phyloP scores from a whole-genome alignment of 2,113 vertebrate species.

The Macroglossus sobrinus region DNA sequence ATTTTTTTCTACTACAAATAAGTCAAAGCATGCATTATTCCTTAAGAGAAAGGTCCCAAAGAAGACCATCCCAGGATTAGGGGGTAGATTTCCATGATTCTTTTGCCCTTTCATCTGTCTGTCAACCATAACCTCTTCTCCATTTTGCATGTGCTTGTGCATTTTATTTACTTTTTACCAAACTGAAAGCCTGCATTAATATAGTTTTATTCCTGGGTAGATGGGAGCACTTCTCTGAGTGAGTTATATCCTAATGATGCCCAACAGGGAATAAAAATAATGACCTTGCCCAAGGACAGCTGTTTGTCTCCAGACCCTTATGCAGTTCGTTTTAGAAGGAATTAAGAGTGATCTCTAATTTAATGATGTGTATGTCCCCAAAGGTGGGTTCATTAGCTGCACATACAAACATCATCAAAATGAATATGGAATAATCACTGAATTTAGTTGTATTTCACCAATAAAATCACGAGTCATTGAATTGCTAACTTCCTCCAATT shows the following conservation, averaged over 20 bases:
- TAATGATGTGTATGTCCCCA: neutral
- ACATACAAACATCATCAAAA: neutral
- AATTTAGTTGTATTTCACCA: neutral
- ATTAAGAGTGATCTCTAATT: neutral
- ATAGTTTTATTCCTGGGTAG: neutral
- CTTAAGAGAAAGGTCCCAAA: neutral
- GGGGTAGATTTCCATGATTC: neutral
- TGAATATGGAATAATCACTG: neutral
- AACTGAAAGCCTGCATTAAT: neutral
- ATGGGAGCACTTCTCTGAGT: neutral
- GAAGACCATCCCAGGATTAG: neutral
- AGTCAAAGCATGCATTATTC: neutral
- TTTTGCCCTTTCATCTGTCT: neutral
- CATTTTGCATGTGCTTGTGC: neutral
- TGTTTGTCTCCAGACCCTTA: neutral
- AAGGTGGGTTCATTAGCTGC: neutral
- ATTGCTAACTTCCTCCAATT: neutral
- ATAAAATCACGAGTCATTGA: neutral
- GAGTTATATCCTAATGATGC: constrained; percentile 36
- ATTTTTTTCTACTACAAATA: neutral
- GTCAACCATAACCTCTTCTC: neutral
- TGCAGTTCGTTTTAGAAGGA: neutral
- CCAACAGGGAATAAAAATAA: neutral
- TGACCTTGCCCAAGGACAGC: neutral
- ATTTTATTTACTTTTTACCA: neutral